Evolutionary conservation across 2,113 vertebrate genomes (phyloP), one percentile per base, ranked within the genome.

Genomic region (Saimiri boliviensis): DNA sequence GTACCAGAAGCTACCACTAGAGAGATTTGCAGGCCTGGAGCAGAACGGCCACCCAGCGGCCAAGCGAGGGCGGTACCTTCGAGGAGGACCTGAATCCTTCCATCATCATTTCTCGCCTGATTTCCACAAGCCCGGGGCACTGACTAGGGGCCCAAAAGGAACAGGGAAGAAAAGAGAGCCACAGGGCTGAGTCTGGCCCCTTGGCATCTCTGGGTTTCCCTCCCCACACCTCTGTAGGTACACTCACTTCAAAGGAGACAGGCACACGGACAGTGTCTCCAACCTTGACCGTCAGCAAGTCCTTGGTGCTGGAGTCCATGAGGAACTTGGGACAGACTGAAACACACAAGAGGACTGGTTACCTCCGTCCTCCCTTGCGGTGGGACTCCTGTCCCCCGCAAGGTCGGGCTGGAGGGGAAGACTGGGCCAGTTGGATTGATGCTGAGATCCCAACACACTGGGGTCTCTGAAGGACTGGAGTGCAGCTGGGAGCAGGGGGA

Each of bases 171-270:
- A 32, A 49, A 58, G 37, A 58, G 45, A 20, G 58, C 49, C 32
- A 9, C 73, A 54, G 45, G 81, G 52, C 17, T n/a, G 74, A 37
- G 3, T 54, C 60, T 9, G 27, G 81, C 30, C 80, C 74, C 68
- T 56, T 20, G 32, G 73, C 27, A 2, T 2, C 45, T 40, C 17
- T 8, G 71, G 56, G 66, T 11, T 45, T 76, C 80, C 73, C 19
- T 25, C 42, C 42, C 66, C 8, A 27, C 9, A 0, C 7, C 7
- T 63, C 32, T 6, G 1, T 1, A 47, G 47, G 2, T 23, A 66
- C 21, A 97, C 97, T 95, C 93, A 99, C 99, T 98, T 99, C 99
- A 98, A 99, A 99, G 89, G 99, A 99, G 42, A 99, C 97, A 58
- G 97, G 99, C 95, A 99, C 98, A 30, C 98, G 97, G 84, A 99